phyloP scores from a whole-genome alignment of 2,888 invertebrate species.

The Stramonita haemastoma region DNA sequence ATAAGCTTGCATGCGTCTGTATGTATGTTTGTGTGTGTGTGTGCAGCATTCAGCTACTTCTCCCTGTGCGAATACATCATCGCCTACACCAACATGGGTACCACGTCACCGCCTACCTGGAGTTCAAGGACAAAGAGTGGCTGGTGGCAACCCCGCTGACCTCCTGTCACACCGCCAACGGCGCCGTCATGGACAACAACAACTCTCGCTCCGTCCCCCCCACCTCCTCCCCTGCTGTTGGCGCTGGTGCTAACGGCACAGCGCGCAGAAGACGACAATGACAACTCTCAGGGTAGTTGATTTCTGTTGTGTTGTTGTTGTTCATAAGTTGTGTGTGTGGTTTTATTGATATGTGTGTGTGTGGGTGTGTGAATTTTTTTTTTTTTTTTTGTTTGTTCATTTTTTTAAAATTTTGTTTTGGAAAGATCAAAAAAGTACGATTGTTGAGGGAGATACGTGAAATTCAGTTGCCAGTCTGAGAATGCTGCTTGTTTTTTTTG shows the following conservation, averaged over 20 bases:
- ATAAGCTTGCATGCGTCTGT: background rate
- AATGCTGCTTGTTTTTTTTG: background rate
- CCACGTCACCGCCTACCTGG: constrained; percentile 90
- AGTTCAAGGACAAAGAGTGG: constrained; percentile 80
- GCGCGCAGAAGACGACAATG: background rate
- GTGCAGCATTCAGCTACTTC: constrained; percentile 94
- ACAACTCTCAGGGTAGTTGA: background rate
- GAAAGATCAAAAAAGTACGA: background rate
- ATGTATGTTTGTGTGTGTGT: background rate
- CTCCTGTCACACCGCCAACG: constrained; percentile 34
- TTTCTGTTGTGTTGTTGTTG: background rate
- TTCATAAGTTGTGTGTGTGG: background rate
- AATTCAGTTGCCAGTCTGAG: background rate
- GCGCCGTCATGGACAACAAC: constrained; percentile 43
- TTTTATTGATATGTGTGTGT: background rate
- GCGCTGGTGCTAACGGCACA: background rate
- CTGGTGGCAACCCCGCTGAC: constrained; percentile 48
- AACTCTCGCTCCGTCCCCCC: background rate
- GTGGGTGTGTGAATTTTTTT: background rate
- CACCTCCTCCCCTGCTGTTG: background rate
- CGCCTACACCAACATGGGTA: constrained; percentile 94
- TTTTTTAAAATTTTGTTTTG: background rate
- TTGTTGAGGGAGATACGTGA: background rate
- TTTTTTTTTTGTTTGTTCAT: background rate
- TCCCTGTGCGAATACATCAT: constrained; percentile 94